Evolutionary conservation across 2,113 vertebrate genomes (phyloP).

Genomic region (Xiphophorus hellerii): DNA sequence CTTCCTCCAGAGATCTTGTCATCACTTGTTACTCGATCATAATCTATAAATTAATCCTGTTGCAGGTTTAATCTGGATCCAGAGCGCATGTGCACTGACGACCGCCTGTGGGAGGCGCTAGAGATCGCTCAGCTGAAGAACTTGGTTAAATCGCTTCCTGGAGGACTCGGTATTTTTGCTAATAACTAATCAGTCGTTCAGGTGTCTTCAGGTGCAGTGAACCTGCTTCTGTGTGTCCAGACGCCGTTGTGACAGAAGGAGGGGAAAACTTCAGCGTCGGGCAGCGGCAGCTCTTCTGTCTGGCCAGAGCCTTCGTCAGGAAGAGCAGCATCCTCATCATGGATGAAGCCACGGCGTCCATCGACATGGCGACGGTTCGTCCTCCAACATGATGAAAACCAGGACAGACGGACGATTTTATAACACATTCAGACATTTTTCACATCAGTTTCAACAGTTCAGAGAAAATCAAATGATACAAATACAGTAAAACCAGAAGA

Average conservation of each 20-base stretch:
- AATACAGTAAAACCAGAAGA: too few species aligned
- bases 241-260: conserved; percentile 93
- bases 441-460: too few species aligned
- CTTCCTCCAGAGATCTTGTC: too few species aligned
- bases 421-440: too few species aligned
- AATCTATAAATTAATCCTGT: neutral
- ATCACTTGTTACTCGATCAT: too few species aligned
- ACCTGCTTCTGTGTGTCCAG: conserved; percentile 41
- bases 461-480: too few species aligned
- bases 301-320: conserved; percentile 94
- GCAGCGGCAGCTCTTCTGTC: conserved; percentile 95
- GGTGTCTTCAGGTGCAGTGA: neutral
- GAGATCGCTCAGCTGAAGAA: conserved; percentile 99
- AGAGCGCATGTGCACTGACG: conserved; percentile 90
- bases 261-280: conserved; percentile 98
- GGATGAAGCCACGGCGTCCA: conserved; percentile 98
- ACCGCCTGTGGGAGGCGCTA: conserved; percentile 96
- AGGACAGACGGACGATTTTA: too few species aligned
- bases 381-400: too few species aligned
- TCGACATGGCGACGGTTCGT: conserved; percentile 97
- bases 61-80: conserved; percentile 96
- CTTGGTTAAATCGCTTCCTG: conserved; percentile 93
- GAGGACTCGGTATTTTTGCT: conserved; percentile 87
- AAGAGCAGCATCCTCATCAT: conserved; percentile 99
- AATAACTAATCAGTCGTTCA: neutral